A percentile compares a stretch with the other conserved stretches of the same genome.
phyloP scores from a whole-genome alignment of 2,113 vertebrate genomes.

The Cephalopholis sonnerati region DNA sequence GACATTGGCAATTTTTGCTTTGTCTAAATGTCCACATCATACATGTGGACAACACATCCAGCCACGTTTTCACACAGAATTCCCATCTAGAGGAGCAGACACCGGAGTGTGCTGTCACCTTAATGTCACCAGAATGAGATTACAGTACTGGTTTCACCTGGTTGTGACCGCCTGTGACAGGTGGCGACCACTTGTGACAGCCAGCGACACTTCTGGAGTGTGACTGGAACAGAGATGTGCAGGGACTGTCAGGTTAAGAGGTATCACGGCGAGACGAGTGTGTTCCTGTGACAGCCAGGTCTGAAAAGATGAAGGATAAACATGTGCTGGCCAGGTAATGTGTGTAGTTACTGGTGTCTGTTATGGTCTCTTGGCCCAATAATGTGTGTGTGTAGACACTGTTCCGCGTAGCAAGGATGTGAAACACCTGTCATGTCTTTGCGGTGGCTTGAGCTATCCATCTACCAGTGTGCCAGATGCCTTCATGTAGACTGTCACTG shows the following conservation, averaged over 20 bases:
- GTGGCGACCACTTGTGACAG: constrained; percentile 67
- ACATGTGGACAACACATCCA: neutral
- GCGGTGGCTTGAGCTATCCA: constrained; percentile 17
- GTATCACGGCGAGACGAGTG: constrained; percentile 48
- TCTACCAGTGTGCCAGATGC: constrained; percentile 37
- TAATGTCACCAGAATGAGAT: constrained; percentile 30
- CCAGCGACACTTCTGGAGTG: constrained; percentile 32
- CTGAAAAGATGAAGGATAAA: constrained; percentile 62
- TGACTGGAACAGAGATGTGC: constrained; percentile 40
- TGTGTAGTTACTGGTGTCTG: constrained; percentile 54
- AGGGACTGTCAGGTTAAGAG: constrained; percentile 64
- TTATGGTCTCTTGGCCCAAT: constrained; percentile 38
- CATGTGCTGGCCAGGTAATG: constrained; percentile 56
- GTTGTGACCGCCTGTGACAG: constrained; percentile 59
- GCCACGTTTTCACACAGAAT: constrained; percentile 10
- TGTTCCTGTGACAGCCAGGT: constrained; percentile 64
- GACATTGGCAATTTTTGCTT: neutral
- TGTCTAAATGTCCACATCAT: neutral
- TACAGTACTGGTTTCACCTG: constrained; percentile 58
- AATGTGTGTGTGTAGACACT: constrained; percentile 24
- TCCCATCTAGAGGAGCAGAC: constrained; percentile 12
- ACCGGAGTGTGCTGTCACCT: constrained; percentile 18
- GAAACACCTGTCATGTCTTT: constrained; percentile 73
- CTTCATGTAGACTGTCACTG: constrained; percentile 45
- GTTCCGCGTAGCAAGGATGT: constrained; percentile 32